Conservation (phyloP, 1,140 invertebrate genomes). For the Eupeodes corollae region DNA sequence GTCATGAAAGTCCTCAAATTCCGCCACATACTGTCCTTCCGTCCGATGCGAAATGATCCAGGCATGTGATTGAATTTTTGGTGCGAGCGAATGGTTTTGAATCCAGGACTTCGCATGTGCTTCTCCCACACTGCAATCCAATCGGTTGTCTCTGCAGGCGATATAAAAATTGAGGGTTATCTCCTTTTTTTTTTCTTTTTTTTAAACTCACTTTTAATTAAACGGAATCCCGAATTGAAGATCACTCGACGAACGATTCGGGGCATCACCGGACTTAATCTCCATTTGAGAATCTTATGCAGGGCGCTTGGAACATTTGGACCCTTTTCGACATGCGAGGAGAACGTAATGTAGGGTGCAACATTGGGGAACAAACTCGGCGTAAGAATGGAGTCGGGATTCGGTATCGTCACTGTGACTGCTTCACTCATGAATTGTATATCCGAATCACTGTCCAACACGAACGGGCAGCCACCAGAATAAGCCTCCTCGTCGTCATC, state of each 20-base stretch:
- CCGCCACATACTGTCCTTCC: constrained; percentile 90
- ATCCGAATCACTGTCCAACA: constrained; percentile 19
- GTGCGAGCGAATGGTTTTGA: constrained; percentile 65
- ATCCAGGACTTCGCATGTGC: constrained; percentile 68
- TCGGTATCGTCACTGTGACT: constrained; percentile 9
- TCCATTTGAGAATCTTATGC: constrained; percentile 76
- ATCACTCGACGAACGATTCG: constrained; percentile 70
- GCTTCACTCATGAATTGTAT: constrained; percentile 7
- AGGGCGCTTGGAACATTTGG: constrained; percentile 52
- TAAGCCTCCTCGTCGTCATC: constrained; percentile 30
- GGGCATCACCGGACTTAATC: constrained; percentile 85
- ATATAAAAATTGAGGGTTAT: neutral
- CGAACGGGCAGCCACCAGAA: constrained; percentile 25
- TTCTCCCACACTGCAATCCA: constrained; percentile 76
- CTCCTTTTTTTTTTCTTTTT: too few relatives aligned
- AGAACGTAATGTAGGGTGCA: constrained; percentile 81
- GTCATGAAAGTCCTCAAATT: constrained; percentile 67
- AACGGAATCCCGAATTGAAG: constrained; percentile 69
- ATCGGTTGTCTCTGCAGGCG: constrained; percentile 48
- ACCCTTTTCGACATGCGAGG: constrained; percentile 57
- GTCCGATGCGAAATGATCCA: constrained; percentile 90
- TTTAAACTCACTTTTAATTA: constrained; percentile 61
- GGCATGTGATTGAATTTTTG: constrained; percentile 98
- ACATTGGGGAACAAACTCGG: constrained; percentile 73
- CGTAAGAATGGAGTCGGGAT: constrained; percentile 43